Conservation (phyloP, 2,797 vertebrate genomes). For the Atherinosoma microstoma region DNA sequence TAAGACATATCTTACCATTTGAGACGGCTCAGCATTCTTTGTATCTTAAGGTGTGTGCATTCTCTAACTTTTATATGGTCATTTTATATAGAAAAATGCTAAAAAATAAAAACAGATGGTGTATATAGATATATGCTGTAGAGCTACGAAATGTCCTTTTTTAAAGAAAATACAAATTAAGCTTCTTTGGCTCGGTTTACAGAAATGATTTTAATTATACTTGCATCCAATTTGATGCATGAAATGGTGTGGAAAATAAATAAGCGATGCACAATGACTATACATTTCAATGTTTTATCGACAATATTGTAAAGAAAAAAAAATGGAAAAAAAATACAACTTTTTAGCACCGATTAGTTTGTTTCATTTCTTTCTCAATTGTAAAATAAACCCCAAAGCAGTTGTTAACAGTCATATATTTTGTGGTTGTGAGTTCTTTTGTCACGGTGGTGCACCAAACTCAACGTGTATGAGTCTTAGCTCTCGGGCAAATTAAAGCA, state of each 20-base stretch:
- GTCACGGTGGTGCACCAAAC: slow-evolving; percentile 55
- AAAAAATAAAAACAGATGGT: slow-evolving; percentile 86
- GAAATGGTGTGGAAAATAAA: slow-evolving; percentile 95
- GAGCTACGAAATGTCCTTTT: slow-evolving; percentile 92
- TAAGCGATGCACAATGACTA: slow-evolving; percentile 98
- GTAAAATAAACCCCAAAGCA: slow-evolving; percentile 99
- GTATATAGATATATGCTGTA: slow-evolving; percentile 97
- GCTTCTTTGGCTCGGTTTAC: slow-evolving; percentile 98
- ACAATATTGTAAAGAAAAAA: slow-evolving; percentile 93
- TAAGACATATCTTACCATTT: slow-evolving; percentile 91
- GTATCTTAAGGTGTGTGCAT: slow-evolving; percentile 97
- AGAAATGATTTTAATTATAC: slow-evolving; percentile 97
- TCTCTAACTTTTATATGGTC: slow-evolving; percentile 99
- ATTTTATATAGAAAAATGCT: slow-evolving; percentile 97
- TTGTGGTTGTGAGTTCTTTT: slow-evolving; percentile 87
- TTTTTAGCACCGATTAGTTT: slow-evolving; percentile 95
- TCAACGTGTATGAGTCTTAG: slow-evolving; percentile 41
- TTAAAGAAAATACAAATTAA: slow-evolving; percentile 96
- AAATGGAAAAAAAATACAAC: slow-evolving; percentile 82
- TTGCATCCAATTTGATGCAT: slow-evolving; percentile 97
- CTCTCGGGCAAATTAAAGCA: slow-evolving; percentile 57
- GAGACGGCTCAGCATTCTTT: slow-evolving; percentile 95
- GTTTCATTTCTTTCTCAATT: slow-evolving; percentile 93
- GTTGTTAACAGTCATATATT: slow-evolving; percentile 91
- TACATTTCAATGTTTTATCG: slow-evolving; percentile 98